Conservation (phyloP, 2,888 invertebrate species). For the Augochlorella aurata region DNA sequence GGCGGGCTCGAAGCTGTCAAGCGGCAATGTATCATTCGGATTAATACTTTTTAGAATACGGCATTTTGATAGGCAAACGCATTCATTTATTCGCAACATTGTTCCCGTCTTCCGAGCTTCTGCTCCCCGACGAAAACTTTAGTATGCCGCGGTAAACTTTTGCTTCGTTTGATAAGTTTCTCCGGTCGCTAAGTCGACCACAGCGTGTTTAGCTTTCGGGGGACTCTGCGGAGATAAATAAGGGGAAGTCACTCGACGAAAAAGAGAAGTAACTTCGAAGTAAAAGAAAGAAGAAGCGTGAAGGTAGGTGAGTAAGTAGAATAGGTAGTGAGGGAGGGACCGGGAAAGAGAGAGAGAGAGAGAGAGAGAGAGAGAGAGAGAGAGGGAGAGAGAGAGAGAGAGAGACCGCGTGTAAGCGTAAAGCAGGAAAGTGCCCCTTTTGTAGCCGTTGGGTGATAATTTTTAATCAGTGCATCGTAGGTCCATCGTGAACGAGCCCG, state of each 20-base stretch:
- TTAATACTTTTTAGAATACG: neutral
- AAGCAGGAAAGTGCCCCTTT: slow-evolving; percentile 70
- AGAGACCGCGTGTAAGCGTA: slow-evolving; percentile 43
- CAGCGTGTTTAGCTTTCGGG: slow-evolving; percentile 72
- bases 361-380: slow-evolving; percentile 36
- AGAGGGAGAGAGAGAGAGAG: neutral
- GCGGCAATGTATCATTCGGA: neutral
- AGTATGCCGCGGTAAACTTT: slow-evolving; percentile 63
- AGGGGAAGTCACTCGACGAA: slow-evolving; percentile 61
- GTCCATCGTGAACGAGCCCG: slow-evolving; percentile 67
- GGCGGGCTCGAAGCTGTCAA: neutral
- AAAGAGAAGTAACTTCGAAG: slow-evolving; percentile 23
- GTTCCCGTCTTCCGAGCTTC: neutral
- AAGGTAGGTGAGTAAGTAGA: slow-evolving; percentile 16
- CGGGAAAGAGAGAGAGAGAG: slow-evolving; percentile 17
- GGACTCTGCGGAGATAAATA: slow-evolving; percentile 70
- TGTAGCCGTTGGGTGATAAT: slow-evolving; percentile 78
- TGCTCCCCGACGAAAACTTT: neutral
- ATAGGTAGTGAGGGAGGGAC: neutral
- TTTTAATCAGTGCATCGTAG: slow-evolving; percentile 79
- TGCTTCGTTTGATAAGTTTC: slow-evolving; percentile 76
- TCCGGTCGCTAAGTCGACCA: slow-evolving; percentile 58
- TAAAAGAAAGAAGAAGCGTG: slow-evolving; percentile 21
- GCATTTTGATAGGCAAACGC: slow-evolving; percentile 6
- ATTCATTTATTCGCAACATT: slow-evolving; percentile 25